phyloP scores from a whole-genome alignment of 2,113 vertebrate genomes.

The Catharus fuscescens region DNA sequence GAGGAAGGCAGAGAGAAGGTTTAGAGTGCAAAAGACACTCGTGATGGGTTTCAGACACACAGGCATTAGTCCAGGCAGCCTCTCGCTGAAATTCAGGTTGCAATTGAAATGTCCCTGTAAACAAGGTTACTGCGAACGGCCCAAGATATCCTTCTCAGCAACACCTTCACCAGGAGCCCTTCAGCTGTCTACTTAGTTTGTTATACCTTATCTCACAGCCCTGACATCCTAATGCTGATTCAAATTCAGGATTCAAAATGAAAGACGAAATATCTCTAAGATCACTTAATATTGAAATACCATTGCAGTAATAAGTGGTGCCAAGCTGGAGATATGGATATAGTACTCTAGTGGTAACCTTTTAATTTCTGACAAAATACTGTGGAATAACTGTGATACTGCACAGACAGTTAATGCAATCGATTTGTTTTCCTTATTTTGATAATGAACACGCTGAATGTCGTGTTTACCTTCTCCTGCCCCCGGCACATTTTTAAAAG shows the following conservation, averaged over 20 bases:
- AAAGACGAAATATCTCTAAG: constrained; percentile 71
- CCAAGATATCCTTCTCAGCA: constrained; percentile 40
- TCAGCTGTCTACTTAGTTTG: constrained; percentile 58
- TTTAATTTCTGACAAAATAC: constrained; percentile 74
- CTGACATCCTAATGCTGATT: constrained; percentile 67
- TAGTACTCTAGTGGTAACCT: constrained; percentile 62
- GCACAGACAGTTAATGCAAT: constrained; percentile 38
- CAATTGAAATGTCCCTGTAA: constrained; percentile 62
- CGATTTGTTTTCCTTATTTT: constrained; percentile 55
- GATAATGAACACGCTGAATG: constrained; percentile 22
- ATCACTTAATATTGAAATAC: constrained; percentile 76
- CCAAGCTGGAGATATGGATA: constrained; percentile 51
- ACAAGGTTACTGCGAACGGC: constrained; percentile 65
- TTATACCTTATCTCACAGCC: constrained; percentile 62
- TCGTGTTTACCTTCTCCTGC: constrained; percentile 1
- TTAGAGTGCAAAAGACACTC: constrained; percentile 32
- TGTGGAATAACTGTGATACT: constrained; percentile 27
- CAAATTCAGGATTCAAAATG: constrained; percentile 75
- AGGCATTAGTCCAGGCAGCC: constrained; percentile 50
- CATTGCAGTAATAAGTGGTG: constrained; percentile 57
- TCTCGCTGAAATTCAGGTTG: constrained; percentile 64
- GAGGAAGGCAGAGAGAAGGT: background rate
- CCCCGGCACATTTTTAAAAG: background rate
- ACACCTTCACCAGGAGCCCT: constrained; percentile 42
- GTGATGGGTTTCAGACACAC: constrained; percentile 25